Base-by-base conservation (phyloP, 2,888 invertebrate species). In the Pachydiplax longipennis region DNA sequence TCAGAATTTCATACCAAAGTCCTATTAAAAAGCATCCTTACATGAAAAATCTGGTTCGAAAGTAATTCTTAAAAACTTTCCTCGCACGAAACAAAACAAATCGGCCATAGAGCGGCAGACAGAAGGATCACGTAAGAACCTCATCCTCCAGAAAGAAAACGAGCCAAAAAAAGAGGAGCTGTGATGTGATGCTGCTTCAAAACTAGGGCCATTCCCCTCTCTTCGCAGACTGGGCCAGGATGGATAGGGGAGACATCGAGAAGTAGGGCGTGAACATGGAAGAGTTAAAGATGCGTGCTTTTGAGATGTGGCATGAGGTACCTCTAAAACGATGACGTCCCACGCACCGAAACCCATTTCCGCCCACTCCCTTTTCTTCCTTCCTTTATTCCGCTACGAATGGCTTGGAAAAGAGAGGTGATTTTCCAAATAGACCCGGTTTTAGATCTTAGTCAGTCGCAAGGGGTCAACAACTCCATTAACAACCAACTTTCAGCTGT, bases 301-400 rank as follows among this genome's bases (percentile, higher is more conserved):
- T 5, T 31, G 73, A 35, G 31, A 31, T 40, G 35, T n/a, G 31
- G 82, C 22, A 48, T 2, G 8, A 18, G 1, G 58, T 61, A 58
- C 87, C 22, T 35, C 87, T 58, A 58, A 44, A 44, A 83, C 58
- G 35, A 31, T 6, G 61, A 87, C 61, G 40, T 73, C 73, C 73
- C 31, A 58, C 87, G 35, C 58, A 58, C 61, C 22, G 40, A 87
- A 83, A 87, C n/a, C 37, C 87, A 61, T 61, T 87, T n/a, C 87
- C 6, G 61, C 61, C 87, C 61, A 35, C 61, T 73, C 65, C 25
- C 25, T 3, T n/a, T 12, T 25, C 65, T 25, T 3, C 1, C 25
- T 4, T 25, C 73, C 65, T 65, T 13, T 65, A 6, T n/a, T 8
- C 22, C 73, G 25, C 31, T 31, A 31, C 8, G 53, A 18, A 18